phyloP scores from a whole-genome alignment of 2,888 invertebrate species.

The Candidula unifasciata region DNA sequence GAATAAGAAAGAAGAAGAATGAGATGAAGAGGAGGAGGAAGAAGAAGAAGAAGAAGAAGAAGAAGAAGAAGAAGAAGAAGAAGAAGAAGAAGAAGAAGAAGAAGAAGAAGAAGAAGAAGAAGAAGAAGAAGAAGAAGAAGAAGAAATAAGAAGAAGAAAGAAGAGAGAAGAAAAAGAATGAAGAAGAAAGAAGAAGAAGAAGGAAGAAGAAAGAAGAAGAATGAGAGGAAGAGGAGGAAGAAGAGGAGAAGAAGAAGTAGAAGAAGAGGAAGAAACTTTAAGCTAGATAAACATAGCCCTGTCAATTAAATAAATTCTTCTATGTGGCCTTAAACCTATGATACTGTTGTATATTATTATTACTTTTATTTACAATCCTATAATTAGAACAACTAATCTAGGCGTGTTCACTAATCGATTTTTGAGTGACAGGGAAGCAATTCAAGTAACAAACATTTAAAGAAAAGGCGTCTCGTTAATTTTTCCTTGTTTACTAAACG shows the following conservation, averaged over 20 bases:
- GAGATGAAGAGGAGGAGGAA: neutral
- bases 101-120: slow-evolving; percentile 27
- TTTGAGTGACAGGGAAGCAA: no score
- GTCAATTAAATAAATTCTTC: no score
- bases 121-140: slow-evolving; percentile 37
- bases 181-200: slow-evolving; percentile 1
- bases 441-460: no score
- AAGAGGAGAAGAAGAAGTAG: neutral
- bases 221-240: neutral
- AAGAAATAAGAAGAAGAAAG: slow-evolving; percentile 4
- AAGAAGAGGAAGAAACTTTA: no score
- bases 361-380: no score
- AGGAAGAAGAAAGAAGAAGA: neutral
- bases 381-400: no score
- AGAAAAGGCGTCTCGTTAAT: no score
- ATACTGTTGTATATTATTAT: no score
- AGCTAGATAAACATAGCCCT: no score
- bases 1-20: slow-evolving; percentile 12
- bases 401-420: no score
- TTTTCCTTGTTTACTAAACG: no score
- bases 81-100: slow-evolving; percentile 8
- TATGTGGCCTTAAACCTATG: no score
- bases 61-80: neutral
- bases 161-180: neutral
- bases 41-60: slow-evolving; percentile 13